A percentile compares a stretch with the other conserved stretches of the same genome.
Evolutionary conservation across 2,797 vertebrate genomes (phyloP).

Genomic region (Simalia tracyae): DNA sequence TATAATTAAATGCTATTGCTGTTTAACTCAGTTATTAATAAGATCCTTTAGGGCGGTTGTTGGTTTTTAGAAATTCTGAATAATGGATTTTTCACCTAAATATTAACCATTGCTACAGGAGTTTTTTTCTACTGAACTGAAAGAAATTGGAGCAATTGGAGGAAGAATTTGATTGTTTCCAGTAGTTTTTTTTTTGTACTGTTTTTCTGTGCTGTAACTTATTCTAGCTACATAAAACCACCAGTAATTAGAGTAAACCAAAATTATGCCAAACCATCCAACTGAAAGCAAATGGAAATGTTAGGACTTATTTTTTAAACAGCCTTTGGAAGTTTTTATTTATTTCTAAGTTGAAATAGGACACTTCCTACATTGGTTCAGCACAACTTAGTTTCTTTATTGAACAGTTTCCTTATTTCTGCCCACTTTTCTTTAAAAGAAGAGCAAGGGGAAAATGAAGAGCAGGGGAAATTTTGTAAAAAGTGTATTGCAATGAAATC

Average conservation of each 20-base stretch:
- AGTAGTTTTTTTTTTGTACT: conserved; percentile 29
- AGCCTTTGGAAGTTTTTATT: neutral
- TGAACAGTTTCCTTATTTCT: neutral
- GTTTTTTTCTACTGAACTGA: conserved; percentile 29
- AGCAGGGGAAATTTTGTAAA: neutral
- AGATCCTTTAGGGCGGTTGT: neutral
- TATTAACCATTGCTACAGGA: conserved; percentile 50
- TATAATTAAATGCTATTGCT: conserved; percentile 44
- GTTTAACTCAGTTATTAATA: conserved; percentile 47
- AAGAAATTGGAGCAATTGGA: conserved; percentile 50
- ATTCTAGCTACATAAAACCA: neutral
- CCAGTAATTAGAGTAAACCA: neutral
- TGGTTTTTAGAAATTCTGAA: conserved; percentile 51
- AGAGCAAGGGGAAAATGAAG: neutral
- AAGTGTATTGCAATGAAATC: neutral
- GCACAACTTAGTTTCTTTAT: neutral
- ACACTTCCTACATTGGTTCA: neutral
- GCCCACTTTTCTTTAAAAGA: neutral
- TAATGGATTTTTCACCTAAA: conserved; percentile 51
- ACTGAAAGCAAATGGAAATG: neutral
- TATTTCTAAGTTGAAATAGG: neutral
- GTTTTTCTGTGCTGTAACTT: conserved; percentile 27
- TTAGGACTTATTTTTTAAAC: neutral
- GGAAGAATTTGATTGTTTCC: conserved; percentile 36
- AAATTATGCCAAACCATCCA: neutral